A percentile compares a stretch with the other conserved stretches of the same genome.
Evolutionary conservation across 1,140 invertebrate species (phyloP).

Genomic region (Lasaia peninsularis): DNA sequence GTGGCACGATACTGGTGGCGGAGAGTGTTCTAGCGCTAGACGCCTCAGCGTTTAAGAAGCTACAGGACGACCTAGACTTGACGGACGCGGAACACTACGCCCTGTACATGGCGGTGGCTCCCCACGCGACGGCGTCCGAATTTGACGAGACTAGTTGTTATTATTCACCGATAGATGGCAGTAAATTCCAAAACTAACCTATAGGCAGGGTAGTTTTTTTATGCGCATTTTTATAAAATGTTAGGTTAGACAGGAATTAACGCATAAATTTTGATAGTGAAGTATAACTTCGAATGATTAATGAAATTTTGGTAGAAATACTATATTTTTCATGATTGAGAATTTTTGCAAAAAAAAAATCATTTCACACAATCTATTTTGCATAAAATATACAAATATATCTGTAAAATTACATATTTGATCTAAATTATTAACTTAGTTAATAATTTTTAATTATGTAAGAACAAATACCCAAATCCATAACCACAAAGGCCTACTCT

Average conservation of each 20-base stretch:
- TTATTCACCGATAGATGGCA: conserved; percentile 89
- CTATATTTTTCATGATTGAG: no score
- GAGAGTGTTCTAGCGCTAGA: conserved; percentile 71
- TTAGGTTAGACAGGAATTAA: background rate
- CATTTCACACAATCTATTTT: no score
- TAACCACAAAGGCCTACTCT: no score
- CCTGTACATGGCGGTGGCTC: conserved; percentile 88
- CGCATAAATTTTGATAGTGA: background rate
- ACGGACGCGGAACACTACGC: conserved; percentile 93
- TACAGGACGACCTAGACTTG: conserved; percentile 78
- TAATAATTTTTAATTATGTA: no score
- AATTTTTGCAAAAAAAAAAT: no score
- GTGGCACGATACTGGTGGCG: conserved; percentile 64
- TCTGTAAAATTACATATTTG: no score
- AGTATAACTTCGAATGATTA: background rate
- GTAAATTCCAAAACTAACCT: conserved; percentile 77
- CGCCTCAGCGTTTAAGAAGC: conserved; percentile 57
- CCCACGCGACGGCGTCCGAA: conserved; percentile 89
- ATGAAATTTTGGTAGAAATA: no score
- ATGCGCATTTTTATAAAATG: background rate
- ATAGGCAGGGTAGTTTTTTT: background rate
- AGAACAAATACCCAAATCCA: no score
- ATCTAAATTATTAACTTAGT: no score
- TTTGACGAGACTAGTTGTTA: conserved; percentile 92
- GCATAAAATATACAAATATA: no score